Evolutionary conservation across 2,888 invertebrate species (phyloP), one percentile per base, ranked within the genome.

Genomic region (Torymus auratus): DNA sequence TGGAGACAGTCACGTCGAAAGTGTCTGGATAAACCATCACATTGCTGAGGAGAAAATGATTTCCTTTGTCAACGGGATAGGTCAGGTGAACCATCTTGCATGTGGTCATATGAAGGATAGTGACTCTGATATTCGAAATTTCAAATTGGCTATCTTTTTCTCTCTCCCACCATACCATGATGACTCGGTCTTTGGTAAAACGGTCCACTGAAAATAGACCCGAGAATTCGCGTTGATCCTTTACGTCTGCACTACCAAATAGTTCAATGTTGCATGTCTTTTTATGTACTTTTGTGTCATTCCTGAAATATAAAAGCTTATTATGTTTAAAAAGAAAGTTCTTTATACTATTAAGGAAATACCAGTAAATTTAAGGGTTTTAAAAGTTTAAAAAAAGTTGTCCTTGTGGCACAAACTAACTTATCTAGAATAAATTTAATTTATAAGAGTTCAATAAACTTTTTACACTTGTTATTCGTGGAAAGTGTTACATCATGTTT

Each of bases 151-250:
- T 79, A 55, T 76, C 55, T 14, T 58, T 12, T 1, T 15, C 20
- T 0, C 79, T 41, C 53, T 82, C 78, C 82, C 82, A 82, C 75
- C 76, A 79, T 1, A 76, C 58, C 0, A 79, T n/a, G 5, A 82
- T 68, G 0, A 28, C 76, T 55, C 62, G n/a, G 7, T 76, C 53
- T 5, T 65, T 53, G 1, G 62, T 15, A 17, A 79, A 72, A 7
- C 79, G 76, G 0, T 82, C 82, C 3, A 82, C 53, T 2, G 82
- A 82, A 0, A 65, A 68, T 13, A 82, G 13, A 1, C 15, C 41
- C 12, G 82, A 67, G 12, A 82, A 41, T 50, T 79, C 79, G 28
- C 64, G 58, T 23, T 17, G 23, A 2, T n/a, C 14, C 0, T 71
- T 17, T 2, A 52, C 53, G 12, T 58, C 15, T 0, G 7, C 60